phyloP scores from a whole-genome alignment of 2,797 vertebrate species.

The Propithecus perrieri region DNA sequence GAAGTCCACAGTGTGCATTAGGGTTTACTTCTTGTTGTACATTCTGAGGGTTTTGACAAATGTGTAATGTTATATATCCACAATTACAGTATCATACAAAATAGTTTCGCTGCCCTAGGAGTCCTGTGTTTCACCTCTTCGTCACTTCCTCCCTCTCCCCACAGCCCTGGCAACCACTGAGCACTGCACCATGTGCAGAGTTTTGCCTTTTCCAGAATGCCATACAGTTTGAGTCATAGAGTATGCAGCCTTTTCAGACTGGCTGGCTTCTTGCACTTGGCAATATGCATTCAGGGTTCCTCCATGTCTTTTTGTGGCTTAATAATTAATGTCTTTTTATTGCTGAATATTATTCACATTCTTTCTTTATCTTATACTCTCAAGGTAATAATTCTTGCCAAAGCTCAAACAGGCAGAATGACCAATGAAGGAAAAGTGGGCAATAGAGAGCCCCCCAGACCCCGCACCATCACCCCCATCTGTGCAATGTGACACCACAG shows the following conservation, averaged over 20 bases:
- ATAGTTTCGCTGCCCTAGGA: not conserved
- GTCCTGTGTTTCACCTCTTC: fast-evolving
- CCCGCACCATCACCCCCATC: not conserved
- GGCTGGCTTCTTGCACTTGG: not conserved
- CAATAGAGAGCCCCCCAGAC: not conserved
- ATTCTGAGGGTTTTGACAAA: not conserved
- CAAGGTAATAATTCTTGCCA: not conserved
- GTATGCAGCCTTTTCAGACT: not conserved
- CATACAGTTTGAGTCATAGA: not conserved
- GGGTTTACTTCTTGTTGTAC: not conserved
- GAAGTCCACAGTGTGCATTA: not conserved
- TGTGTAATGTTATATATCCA: fast-evolving
- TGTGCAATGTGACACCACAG: not conserved
- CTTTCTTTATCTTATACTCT: not conserved
- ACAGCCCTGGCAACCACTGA: not conserved
- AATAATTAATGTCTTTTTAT: not conserved
- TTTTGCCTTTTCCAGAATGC: not conserved
- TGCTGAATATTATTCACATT: not conserved
- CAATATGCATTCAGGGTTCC: not conserved
- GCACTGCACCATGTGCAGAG: not conserved
- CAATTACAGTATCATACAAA: no score
- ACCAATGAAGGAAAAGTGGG: not conserved
- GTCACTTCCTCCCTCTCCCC: not conserved
- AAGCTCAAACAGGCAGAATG: not conserved
- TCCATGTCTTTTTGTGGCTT: not conserved